These are phyloP conservation scores for Dicranocentrus wangi DNA, from an alignment of 2,888 invertebrate species.

Conservation along the genomic window DNA sequence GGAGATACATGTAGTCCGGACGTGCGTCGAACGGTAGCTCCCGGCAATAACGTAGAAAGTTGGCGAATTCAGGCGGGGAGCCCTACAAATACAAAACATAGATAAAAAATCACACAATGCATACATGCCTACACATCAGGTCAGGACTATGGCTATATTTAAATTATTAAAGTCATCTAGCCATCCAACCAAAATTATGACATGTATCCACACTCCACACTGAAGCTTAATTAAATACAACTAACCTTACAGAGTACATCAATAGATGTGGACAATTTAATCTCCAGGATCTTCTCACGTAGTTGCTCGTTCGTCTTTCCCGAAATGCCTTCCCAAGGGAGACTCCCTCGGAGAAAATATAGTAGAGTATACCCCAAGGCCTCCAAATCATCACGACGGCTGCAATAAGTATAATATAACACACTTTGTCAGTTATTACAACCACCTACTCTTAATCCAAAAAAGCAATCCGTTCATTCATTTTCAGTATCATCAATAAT, in stretches of 20 bases:
- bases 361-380: slow-evolving; percentile 99
- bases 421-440: too few species aligned
- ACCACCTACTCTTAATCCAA: too few species aligned
- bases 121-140: too few species aligned
- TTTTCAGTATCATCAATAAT: slow-evolving; percentile 65
- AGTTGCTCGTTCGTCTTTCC: slow-evolving; percentile 99
- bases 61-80: slow-evolving; percentile 85
- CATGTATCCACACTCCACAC: too few species aligned
- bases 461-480: too few species aligned
- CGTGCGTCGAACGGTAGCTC: slow-evolving; percentile 96
- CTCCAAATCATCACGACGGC: slow-evolving; percentile 97
- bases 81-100: slow-evolving; percentile 64
- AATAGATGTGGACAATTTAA: slow-evolving; percentile 98
- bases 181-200: too few species aligned
- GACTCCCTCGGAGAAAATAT: slow-evolving; percentile 98
- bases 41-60: slow-evolving; percentile 97
- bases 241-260: slow-evolving; percentile 82
- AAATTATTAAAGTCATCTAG: too few species aligned
- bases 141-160: too few species aligned
- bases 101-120: too few species aligned
- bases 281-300: slow-evolving; percentile 99
- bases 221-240: too few species aligned
- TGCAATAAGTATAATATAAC: slow-evolving; percentile 75
- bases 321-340: slow-evolving; percentile 99
- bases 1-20: slow-evolving; percentile 96